Evolutionary conservation across 2,113 vertebrate species (phyloP).

Genomic region (Tringa solitaria): DNA sequence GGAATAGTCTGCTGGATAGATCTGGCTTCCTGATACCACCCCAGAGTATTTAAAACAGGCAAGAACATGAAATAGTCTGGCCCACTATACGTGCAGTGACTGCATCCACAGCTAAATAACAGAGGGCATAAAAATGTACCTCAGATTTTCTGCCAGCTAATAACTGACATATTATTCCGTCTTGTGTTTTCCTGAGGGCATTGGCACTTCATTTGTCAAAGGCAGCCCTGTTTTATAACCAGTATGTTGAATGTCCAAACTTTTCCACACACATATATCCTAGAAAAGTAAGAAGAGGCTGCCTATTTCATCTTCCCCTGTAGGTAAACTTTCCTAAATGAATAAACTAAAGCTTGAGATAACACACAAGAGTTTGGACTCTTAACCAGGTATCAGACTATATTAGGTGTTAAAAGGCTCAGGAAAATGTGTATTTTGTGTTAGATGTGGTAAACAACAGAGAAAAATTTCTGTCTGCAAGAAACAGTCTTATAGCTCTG

Average conservation of each 20-base stretch:
- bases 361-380: not conserved
- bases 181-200: not conserved
- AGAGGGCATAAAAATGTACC: not conserved
- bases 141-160: constrained; percentile 15
- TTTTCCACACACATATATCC: not conserved
- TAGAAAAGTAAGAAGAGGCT: not conserved
- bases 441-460: not conserved
- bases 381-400: not conserved
- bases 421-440: not conserved
- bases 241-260: not conserved
- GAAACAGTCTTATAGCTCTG: not conserved
- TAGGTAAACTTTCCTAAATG: not conserved
- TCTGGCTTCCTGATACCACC: not conserved
- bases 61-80: not conserved
- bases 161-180: not conserved
- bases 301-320: not conserved
- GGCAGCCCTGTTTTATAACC: not conserved
- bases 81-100: not conserved
- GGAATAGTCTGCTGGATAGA: not conserved
- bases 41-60: not conserved
- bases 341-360: not conserved
- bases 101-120: not conserved
- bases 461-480: not conserved
- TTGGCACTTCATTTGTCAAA: not conserved
- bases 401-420: not conserved